Evolutionary conservation across 2,888 invertebrate species (phyloP), one percentile per base, ranked within the genome.

Genomic region (Acleris emargana): DNA sequence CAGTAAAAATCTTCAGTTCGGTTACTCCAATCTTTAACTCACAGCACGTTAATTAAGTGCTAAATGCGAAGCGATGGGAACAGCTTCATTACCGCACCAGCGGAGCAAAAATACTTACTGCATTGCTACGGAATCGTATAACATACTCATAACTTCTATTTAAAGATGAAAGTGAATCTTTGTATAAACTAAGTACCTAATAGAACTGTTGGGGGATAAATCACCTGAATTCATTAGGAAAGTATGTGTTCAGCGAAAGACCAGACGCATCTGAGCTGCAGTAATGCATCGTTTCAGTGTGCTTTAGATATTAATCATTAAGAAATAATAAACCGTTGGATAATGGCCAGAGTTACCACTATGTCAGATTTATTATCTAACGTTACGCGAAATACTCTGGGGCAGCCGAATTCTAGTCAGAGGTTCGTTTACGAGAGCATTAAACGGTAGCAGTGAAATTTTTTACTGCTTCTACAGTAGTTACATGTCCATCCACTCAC

Each of bases 261-360:
- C 28, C 52, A 57, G 51, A 66, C 45, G 66, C 57, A 45, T 52
- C 54, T 75, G 70, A 73, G 67, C 71, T 54, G 69, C 67, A 66
- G 64, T 76, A 78, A 78, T 74, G 74, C 72, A 78, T 78, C 67
- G 77, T 71, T 69, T 73, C 71, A 68, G 67, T 49, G 70, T 69
- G 73, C 55, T 70, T 63, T 68, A 67, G 58, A 73, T 78, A 80
- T 83, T 82, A 80, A 83, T 85, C 80, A 81, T 76, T 72, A 76
- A 78, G 73, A 78, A 79, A 81, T 83, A 81, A 77, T 79, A 80
- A 76, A 76, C 72, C 68, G 68, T 79, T 85, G 83, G 84, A 81
- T 76, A 75, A 75, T 57, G 67, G 81, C 85, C 82, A 82, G 76
- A 76, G 76, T 75, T 76, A 73, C 70, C 73, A 71, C 71, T 70